A percentile compares a stretch with the other conserved stretches of the same genome.
These are phyloP conservation scores for Montipora efflorescens DNA, from an alignment of 64 coral and sea anemone genomes.

Conservation along the genomic window DNA sequence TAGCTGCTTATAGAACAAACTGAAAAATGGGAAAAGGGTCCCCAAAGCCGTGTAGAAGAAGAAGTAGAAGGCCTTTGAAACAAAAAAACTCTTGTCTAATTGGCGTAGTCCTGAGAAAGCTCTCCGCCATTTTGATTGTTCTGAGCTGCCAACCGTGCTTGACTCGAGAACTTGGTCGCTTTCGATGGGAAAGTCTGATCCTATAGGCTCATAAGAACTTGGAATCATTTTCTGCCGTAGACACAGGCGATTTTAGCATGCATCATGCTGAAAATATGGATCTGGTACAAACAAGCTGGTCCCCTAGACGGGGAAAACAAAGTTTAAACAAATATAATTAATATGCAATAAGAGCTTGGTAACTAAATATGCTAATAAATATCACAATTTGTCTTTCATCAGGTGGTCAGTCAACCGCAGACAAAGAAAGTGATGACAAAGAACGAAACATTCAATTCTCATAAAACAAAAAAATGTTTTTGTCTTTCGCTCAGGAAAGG, in stretches of 20 bases:
- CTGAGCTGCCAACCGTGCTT: background rate
- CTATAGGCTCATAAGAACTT: slow-evolving; percentile 79
- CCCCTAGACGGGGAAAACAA: background rate
- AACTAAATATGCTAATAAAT: slow-evolving; percentile 51
- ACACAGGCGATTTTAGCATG: background rate
- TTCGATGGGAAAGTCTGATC: slow-evolving; percentile 55
- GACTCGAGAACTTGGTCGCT: slow-evolving; percentile 52
- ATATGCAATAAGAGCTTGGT: slow-evolving; percentile 26
- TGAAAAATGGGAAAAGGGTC: slow-evolving; percentile 88
- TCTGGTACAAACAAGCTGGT: background rate
- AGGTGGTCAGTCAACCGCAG: slow-evolving; percentile 27
- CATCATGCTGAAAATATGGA: background rate
- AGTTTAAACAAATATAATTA: background rate
- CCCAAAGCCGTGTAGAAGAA: slow-evolving; percentile 94
- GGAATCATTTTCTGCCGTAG: slow-evolving; percentile 72
- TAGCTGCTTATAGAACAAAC: slow-evolving; percentile 90
- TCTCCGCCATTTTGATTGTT: slow-evolving; percentile 39
- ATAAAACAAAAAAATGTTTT: too few species aligned
- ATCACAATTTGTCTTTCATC: slow-evolving; percentile 1
- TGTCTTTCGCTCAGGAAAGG: too few species aligned
- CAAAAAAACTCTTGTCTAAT: slow-evolving; percentile 72
- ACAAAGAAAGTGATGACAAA: background rate
- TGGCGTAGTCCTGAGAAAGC: slow-evolving; percentile 44
- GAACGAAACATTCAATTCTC: too few species aligned
- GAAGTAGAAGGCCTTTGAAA: slow-evolving; percentile 90